Base-by-base conservation (phyloP, 1,140 invertebrate species). In the Lasaia peninsularis region DNA sequence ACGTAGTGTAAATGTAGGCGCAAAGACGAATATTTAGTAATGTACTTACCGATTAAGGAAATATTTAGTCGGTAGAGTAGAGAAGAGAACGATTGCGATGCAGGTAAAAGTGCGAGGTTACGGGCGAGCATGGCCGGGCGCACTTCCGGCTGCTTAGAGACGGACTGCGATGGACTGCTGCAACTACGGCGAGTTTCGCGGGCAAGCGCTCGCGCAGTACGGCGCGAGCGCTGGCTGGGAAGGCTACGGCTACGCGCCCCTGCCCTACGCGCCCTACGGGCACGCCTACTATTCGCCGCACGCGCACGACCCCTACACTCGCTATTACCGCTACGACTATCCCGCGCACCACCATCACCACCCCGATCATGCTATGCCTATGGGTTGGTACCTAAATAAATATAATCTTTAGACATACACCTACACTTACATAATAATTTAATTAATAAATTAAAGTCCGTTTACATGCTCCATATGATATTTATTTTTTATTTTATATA, bases 321-420 rank as follows among this genome's bases (percentile, higher is more conserved):
- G 80, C 62, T 84, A 85, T 73, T 84, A 83, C 64, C 80, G 84
- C 73, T 85, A 81, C 73, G 78, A 85, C 60, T 86, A 86, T 60
- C 80, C 75, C 53, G 56, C 68, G 60, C 79, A 80, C 63, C 78
- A 80, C 55, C 53, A 73, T 68, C 80, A 80, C 63, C 78, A 85
- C 52, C 66, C 65, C 64, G 85, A 88, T 33, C 85, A 86, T 80
- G 77, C 71, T 51, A 75, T 83, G 73, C 71, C 80, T 34, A 79
- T 81, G 80, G 85, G 85, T 88, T 65, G 68, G 85, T 88, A 86
- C 68, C 28, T 12, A 16, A 31, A 11, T 48, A 11, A 34, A 21
- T 7, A 21, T 20, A 48, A 9, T 44, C 5, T 28, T 7, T 28
- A 28, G 24, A 28, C 24, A 6, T 24, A 24, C 3, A 2, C 5